Conservation (phyloP, 2,797 vertebrate species). For the Catamblyrhynchus diadema region DNA sequence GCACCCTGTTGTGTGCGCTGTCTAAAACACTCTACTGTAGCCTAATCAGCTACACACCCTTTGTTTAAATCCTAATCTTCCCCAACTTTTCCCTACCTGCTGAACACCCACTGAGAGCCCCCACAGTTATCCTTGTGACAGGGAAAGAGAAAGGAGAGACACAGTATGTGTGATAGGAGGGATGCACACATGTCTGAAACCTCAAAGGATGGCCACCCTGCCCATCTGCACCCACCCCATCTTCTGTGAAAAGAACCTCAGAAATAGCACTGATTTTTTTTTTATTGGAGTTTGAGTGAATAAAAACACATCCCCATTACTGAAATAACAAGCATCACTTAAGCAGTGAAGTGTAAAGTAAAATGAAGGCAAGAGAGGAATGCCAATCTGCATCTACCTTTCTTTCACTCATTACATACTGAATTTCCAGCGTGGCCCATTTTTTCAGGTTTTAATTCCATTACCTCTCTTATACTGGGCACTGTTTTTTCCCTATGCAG, state of each 20-base stretch:
- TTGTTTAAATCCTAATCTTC: conserved; percentile 32
- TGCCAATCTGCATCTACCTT: not conserved
- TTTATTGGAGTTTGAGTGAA: not conserved
- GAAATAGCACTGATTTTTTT: not conserved
- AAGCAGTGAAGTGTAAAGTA: no score
- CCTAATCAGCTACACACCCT: conserved; percentile 38
- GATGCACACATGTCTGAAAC: not conserved
- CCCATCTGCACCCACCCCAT: not conserved
- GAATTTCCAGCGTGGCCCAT: not conserved
- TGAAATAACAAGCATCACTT: not conserved
- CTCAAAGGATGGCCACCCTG: not conserved
- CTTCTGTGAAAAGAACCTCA: not conserved
- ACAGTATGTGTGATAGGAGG: not conserved
- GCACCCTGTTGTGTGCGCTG: not conserved
- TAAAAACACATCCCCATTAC: not conserved
- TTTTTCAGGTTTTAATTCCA: not conserved
- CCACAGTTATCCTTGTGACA: not conserved
- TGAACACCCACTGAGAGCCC: not conserved
- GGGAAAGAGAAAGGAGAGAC: not conserved
- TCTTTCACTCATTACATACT: not conserved
- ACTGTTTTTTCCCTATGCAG: not conserved
- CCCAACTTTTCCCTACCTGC: conserved; percentile 17
- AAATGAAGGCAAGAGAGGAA: not conserved
- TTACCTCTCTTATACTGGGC: not conserved
- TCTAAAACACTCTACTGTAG: conserved; percentile 26